These are phyloP conservation scores for Meriones psammophilus DNA, from an alignment of 2,797 vertebrate genomes.

Conservation along the genomic window DNA sequence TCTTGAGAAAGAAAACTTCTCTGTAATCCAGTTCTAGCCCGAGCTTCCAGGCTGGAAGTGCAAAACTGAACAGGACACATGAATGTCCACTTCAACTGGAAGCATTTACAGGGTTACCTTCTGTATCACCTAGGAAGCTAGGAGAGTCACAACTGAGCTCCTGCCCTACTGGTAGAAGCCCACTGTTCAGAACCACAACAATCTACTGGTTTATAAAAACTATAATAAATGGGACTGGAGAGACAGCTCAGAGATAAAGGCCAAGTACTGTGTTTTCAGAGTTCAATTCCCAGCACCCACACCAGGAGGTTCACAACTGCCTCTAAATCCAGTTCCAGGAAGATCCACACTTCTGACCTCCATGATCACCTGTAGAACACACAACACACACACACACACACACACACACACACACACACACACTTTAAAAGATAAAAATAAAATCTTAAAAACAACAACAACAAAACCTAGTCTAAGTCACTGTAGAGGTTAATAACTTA, in stretches of 20 bases:
- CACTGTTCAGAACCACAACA: not conserved
- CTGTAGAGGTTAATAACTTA: not conserved
- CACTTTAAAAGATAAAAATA: not conserved
- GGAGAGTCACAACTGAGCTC: conserved; percentile 19
- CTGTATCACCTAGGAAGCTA: not conserved
- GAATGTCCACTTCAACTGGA: not conserved
- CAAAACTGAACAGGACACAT: not conserved
- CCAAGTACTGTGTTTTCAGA: not conserved
- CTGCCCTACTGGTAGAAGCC: not conserved
- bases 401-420: not conserved
- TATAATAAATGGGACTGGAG: not conserved
- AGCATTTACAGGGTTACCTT: not conserved
- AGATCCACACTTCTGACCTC: not conserved
- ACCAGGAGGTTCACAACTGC: not conserved
- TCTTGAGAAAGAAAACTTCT: not conserved
- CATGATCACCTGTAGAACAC: not conserved
- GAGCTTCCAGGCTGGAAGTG: not conserved
- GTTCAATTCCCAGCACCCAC: not conserved
- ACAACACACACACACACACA: not conserved
- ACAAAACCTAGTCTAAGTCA: not conserved
- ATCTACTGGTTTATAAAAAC: conserved; percentile 1
- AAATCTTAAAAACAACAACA: not conserved
- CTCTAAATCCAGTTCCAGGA: not conserved
- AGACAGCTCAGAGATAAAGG: not conserved
- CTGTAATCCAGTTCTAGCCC: not conserved